phyloP scores from a whole-genome alignment of 2,888 invertebrate genomes.

The Torymus texanus region DNA sequence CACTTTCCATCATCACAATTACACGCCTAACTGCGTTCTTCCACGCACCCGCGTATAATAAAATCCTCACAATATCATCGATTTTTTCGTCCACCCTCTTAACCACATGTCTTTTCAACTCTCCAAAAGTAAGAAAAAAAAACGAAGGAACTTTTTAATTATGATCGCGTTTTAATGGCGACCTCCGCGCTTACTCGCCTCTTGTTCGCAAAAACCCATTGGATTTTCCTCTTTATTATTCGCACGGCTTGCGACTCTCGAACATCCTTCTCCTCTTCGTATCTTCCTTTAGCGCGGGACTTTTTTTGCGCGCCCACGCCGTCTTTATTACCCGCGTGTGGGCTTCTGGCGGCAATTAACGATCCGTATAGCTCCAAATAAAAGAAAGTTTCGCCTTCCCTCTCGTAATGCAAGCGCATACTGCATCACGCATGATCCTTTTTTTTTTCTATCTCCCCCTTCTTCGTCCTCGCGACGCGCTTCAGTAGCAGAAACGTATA shows the following conservation, averaged over 20 bases:
- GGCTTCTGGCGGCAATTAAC: constrained; percentile 61
- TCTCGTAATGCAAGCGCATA: constrained; percentile 20
- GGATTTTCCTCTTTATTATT: constrained; percentile 43
- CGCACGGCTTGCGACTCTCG: not conserved
- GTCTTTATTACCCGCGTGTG: constrained; percentile 58
- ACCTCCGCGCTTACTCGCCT: not conserved
- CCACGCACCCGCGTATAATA: not conserved
- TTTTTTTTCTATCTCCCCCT: not conserved
- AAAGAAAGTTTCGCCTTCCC: constrained; percentile 53
- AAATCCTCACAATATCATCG: constrained; percentile 2
- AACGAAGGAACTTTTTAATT: constrained; percentile 28
- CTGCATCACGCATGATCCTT: not conserved
- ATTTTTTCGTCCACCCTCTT: not conserved
- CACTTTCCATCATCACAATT: not conserved
- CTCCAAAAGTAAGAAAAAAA: not conserved
- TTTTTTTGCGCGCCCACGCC: constrained; percentile 33
- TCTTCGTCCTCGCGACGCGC: constrained; percentile 12
- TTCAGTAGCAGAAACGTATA: constrained; percentile 46
- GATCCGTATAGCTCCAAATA: constrained; percentile 57
- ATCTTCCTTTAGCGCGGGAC: not conserved
- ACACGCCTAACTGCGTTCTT: not conserved
- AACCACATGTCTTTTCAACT: not conserved
- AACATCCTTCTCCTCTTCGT: constrained; percentile 14
- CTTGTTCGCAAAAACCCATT: not conserved
- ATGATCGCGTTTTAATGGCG: constrained; percentile 40